phyloP scores from a whole-genome alignment of 2,888 invertebrate species.

The Tortrix viridana region DNA sequence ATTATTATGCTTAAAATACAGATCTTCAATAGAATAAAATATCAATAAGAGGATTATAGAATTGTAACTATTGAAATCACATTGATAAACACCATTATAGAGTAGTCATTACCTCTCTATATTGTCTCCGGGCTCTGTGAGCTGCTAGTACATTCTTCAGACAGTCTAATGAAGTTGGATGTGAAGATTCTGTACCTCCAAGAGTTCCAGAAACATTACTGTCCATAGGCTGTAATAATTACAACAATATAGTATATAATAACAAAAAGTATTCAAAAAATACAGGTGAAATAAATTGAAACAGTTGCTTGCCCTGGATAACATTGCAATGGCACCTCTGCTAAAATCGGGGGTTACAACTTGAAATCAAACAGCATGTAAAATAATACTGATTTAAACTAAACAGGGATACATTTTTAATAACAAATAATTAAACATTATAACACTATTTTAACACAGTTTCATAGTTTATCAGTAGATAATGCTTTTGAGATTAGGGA shows the following conservation, averaged over 20 bases:
- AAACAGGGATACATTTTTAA: background rate
- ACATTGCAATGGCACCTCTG: too few relatives aligned
- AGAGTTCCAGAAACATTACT: slow-evolving; percentile 70
- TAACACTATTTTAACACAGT: too few relatives aligned
- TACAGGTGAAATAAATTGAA: too few relatives aligned
- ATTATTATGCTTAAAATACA: background rate
- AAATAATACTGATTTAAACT: too few relatives aligned
- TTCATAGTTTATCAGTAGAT: too few relatives aligned
- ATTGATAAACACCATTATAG: background rate
- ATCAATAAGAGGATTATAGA: too few relatives aligned
- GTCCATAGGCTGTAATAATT: slow-evolving; percentile 62
- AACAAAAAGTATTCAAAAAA: too few relatives aligned
- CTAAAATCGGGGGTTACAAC: too few relatives aligned
- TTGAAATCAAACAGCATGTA: too few relatives aligned
- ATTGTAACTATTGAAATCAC: background rate
- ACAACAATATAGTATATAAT: background rate
- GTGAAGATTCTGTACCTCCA: slow-evolving; percentile 63
- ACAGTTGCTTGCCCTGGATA: too few relatives aligned
- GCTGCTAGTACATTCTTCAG: slow-evolving; percentile 88
- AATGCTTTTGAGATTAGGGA: too few relatives aligned
- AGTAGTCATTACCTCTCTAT: slow-evolving; percentile 84
- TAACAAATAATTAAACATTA: background rate
- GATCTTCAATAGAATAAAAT: too few relatives aligned
- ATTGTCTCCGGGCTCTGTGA: slow-evolving; percentile 88
- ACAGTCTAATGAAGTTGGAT: slow-evolving; percentile 84